phyloP scores from a whole-genome alignment of 2,888 invertebrate species.

The Drosophila birchii region DNA sequence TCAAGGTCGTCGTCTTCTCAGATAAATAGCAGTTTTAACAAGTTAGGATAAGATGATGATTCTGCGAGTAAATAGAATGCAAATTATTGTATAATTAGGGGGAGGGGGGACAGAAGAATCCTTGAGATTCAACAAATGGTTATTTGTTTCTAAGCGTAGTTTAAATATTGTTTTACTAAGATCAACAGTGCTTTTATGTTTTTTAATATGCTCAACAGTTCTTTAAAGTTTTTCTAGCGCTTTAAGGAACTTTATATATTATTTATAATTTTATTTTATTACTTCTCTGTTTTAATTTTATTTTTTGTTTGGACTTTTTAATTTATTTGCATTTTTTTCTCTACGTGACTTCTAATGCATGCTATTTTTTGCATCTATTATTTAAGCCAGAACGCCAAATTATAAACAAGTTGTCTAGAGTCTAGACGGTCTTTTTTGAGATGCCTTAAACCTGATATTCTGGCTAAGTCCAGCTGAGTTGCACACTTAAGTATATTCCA shows the following conservation, averaged over 20 bases:
- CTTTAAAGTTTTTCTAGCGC: background rate
- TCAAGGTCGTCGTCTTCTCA: conserved; percentile 49
- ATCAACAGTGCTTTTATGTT: background rate
- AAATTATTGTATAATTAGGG: background rate
- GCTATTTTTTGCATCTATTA: conserved; percentile 14
- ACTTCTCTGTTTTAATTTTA: background rate
- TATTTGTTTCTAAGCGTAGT: background rate
- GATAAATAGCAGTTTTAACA: conserved; percentile 43
- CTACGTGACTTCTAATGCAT: conserved; percentile 22
- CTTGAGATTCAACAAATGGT: background rate
- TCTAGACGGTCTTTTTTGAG: conserved; percentile 1
- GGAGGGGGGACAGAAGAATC: background rate
- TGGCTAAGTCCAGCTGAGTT: background rate
- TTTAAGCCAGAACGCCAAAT: background rate
- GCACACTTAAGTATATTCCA: background rate
- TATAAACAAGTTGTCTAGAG: conserved; percentile 26
- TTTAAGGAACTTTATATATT: background rate
- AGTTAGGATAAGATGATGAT: conserved; percentile 20
- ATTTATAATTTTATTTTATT: background rate
- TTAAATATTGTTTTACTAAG: background rate
- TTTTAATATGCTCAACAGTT: background rate
- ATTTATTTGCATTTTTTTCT: conserved; percentile 14
- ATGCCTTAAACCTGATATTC: conserved; percentile 28
- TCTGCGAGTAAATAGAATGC: conserved; percentile 2
- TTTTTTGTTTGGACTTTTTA: background rate